Evolutionary conservation across 2,888 invertebrate species (phyloP), one percentile per base, ranked within the genome.

Genomic region (Ligdia adustata): DNA sequence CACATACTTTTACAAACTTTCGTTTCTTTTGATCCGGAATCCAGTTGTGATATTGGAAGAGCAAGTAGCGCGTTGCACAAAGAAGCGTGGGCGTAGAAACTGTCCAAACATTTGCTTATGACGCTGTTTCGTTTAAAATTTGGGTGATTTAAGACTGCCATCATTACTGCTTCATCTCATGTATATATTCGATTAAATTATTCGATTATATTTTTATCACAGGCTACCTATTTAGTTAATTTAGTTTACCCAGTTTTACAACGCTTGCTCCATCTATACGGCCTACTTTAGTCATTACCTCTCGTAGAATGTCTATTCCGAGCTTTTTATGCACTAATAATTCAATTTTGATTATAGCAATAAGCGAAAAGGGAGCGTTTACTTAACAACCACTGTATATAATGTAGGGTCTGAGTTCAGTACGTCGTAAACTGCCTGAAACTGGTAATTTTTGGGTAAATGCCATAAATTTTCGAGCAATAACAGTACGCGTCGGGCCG

Each of bases 391-490:
- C 57, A 50, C 53, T 60, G 55, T 60, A 57, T 53, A 60, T 60
- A 57, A 55, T 53, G 60, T 52, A 57, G 57, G 60, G 60, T 65
- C 62, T 57, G 68, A 66, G 65, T 73, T 69, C 71, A 64, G 75
- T 65, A 66, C 75, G 72, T 75, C 78, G 75, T 79, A 79, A 82
- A 79, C 75, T 67, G 72, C 63, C 69, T 72, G 69, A 65, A 79
- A 75, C 77, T 74, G 75, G 79, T 79, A 82, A 81, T 82, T 84
- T 84, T 84, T 82, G 73, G 76, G 79, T 72, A 79, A 80, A 81
- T 73, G 76, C 77, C 71, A 82, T 85, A 84, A 83, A 85, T 84
- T 81, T 72, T 66, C 67, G 71, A 73, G 73, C 78, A 84, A 83
- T 82, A 83, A 82, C 81, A 79, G 79, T 79, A 73, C 69, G 76